These are phyloP conservation scores for Schmidtea mediterranea DNA, from an alignment of 1,140 invertebrate genomes.

Conservation along the genomic window DNA sequence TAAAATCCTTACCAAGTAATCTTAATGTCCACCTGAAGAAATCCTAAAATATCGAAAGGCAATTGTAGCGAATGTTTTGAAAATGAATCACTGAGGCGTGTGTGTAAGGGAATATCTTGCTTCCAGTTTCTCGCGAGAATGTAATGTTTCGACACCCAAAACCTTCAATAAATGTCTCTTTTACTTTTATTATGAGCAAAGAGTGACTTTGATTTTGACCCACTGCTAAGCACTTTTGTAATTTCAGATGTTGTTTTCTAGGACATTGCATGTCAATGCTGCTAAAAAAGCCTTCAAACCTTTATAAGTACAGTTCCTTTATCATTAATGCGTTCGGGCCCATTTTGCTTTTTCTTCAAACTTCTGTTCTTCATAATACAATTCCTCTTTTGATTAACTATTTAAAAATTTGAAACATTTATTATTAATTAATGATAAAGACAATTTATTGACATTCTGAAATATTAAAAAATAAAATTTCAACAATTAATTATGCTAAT, in stretches of 20 bases:
- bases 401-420: no score
- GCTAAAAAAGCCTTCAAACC: not conserved
- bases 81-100: slow-evolving; percentile 36
- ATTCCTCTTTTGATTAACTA: no score
- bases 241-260: slow-evolving; percentile 4
- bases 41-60: slow-evolving; percentile 97
- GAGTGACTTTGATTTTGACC: not conserved
- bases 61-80: slow-evolving; percentile 92
- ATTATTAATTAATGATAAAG: no score
- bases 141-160: slow-evolving; percentile 87
- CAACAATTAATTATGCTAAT: no score
- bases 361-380: no score
- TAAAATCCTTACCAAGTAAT: slow-evolving; percentile 59
- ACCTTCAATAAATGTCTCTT: slow-evolving; percentile 95
- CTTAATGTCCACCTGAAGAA: slow-evolving; percentile 91
- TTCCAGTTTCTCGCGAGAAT: slow-evolving; percentile 51
- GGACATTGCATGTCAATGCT: not conserved
- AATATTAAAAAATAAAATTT: no score
- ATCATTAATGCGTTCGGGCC: not conserved
- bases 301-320: slow-evolving; percentile 4
- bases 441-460: no score
- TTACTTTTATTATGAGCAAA: slow-evolving; percentile 35
- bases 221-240: not conserved
- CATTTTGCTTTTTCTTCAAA: not conserved
- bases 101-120: slow-evolving; percentile 34